Conservation (phyloP, 2,888 invertebrate species). For the Lepeophtheirus nordmannii region DNA sequence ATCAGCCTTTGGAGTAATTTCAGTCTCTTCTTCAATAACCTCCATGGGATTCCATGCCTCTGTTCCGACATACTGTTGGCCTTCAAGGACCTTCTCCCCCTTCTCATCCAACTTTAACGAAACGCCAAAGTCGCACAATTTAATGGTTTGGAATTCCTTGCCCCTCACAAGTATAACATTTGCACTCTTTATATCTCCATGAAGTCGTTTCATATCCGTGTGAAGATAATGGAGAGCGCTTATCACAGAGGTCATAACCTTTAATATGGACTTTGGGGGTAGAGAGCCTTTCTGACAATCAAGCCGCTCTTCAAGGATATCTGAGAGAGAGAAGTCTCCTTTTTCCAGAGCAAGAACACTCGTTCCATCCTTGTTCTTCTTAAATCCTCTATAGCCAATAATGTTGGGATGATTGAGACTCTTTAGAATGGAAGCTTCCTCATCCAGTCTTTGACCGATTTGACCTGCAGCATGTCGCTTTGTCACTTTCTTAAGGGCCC, state of each 20-base stretch:
- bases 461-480: conserved; percentile 25
- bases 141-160: conserved; percentile 34
- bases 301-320: conserved; percentile 48
- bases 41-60: conserved; percentile 65
- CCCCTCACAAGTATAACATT: conserved; percentile 52
- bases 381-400: conserved; percentile 53
- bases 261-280: conserved; percentile 38
- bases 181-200: conserved; percentile 68
- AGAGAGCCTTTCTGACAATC: background rate
- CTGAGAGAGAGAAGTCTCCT: conserved; percentile 53
- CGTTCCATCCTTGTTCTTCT: conserved; percentile 39
- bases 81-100: conserved; percentile 20
- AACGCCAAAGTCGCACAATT: conserved; percentile 40
- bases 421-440: conserved; percentile 55
- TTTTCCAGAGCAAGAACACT: conserved; percentile 59
- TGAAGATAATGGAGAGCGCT: conserved; percentile 62
- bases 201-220: conserved; percentile 50
- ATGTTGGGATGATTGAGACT: conserved; percentile 61
- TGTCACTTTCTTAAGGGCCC: conserved; percentile 61
- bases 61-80: conserved; percentile 53
- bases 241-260: conserved; percentile 50
- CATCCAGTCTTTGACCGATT: conserved; percentile 40
- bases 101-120: conserved; percentile 50
- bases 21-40: conserved; percentile 37
- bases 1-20: conserved; percentile 49